Percentiles rank a stretch among this genome's conserved stretches.
Conservation (phyloP, 2,113 vertebrate genomes). For the Prunella fulvescens region DNA sequence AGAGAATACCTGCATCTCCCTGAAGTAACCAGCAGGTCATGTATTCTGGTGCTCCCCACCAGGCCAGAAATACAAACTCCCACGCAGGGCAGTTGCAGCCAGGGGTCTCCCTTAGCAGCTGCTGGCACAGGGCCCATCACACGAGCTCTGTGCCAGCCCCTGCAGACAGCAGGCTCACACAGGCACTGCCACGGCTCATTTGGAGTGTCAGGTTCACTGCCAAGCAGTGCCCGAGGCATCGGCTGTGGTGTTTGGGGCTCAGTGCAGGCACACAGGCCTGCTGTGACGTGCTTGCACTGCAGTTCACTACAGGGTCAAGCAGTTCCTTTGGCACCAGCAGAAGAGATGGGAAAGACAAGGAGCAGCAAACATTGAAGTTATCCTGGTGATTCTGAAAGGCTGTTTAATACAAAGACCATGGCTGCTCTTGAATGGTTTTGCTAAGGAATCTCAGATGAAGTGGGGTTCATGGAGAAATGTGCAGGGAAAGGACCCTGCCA, state of each 20-base stretch:
- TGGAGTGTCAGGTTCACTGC: rapidly evolving
- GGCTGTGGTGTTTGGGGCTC: neutral
- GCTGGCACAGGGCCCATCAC: neutral
- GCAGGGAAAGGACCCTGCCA: neutral
- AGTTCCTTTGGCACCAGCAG: neutral
- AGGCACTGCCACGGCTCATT: neutral
- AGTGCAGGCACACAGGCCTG: neutral
- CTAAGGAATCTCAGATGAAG: neutral
- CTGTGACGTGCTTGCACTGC: neutral
- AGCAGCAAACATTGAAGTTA: neutral
- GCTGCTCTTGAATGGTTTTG: neutral
- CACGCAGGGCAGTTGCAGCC: rapidly evolving
- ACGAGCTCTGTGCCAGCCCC: neutral
- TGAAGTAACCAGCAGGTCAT: neutral
- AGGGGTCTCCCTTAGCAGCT: neutral
- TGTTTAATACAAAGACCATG: neutral
- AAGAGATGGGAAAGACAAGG: neutral
- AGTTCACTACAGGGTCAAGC: neutral
- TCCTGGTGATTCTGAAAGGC: neutral
- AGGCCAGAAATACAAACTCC: neutral
- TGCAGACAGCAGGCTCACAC: neutral
- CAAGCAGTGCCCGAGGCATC: neutral
- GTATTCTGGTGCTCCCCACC: neutral
- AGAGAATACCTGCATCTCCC: neutral
- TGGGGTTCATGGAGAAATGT: neutral